A percentile compares a stretch with the other conserved stretches of the same genome.
phyloP scores from a whole-genome alignment of 2,888 invertebrate species.

The Encarsia formosa region DNA sequence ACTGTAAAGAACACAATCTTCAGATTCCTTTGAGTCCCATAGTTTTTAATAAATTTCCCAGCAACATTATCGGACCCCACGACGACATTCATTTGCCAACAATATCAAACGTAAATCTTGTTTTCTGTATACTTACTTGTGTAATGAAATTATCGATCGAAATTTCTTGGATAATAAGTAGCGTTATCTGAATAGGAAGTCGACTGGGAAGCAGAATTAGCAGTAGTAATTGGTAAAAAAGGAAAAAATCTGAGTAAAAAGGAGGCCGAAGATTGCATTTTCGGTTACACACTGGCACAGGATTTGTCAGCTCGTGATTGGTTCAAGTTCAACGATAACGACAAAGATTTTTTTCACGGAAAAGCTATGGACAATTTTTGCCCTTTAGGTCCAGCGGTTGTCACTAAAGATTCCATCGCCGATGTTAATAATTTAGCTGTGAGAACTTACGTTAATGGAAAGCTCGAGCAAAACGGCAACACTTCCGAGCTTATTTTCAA shows the following conservation, averaged over 20 bases:
- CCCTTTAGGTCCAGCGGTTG: conserved; percentile 80
- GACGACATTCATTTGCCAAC: conserved; percentile 63
- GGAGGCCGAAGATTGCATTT: conserved; percentile 70
- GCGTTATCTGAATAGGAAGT: conserved; percentile 59
- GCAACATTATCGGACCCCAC: conserved; percentile 69
- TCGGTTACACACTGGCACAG: conserved; percentile 83
- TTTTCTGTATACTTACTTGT: conserved; percentile 4
- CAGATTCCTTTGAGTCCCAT: conserved; percentile 73
- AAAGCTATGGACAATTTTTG: conserved; percentile 85
- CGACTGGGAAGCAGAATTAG: conserved; percentile 86
- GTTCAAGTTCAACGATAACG: conserved; percentile 72
- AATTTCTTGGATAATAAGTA: neutral
- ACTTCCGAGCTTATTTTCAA: conserved; percentile 77
- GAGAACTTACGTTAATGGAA: conserved; percentile 72
- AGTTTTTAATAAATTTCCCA: conserved; percentile 83
- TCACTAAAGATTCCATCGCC: conserved; percentile 67
- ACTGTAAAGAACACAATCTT: conserved; percentile 79
- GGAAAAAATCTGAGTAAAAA: conserved; percentile 65
- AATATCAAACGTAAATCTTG: conserved; percentile 58
- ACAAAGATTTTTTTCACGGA: conserved; percentile 74
- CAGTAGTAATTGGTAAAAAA: conserved; percentile 75
- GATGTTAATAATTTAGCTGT: conserved; percentile 71
- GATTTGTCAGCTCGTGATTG: conserved; percentile 85
- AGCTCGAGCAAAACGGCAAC: conserved; percentile 72
- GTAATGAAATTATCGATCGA: conserved; percentile 6